Base-by-base conservation (phyloP, 2,113 vertebrate genomes). In the Solea solea region DNA sequence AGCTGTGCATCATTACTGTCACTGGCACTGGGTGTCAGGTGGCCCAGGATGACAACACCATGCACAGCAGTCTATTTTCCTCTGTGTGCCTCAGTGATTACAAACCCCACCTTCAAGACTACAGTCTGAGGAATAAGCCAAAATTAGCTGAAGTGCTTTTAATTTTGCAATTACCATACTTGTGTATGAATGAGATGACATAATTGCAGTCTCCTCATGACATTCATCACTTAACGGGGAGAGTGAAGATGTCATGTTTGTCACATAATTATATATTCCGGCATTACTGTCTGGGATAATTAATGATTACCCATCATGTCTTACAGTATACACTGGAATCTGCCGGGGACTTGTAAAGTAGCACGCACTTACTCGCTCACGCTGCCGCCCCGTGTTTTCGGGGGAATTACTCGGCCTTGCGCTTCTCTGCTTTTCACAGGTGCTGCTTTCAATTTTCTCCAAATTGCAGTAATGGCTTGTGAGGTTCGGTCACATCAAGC, bases 221-320 rank as follows among this genome's bases (percentile, higher is more conserved):
- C 74, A 90, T 87, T 88, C 83, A 80, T 88, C 86, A 90, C 86
- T 92, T 90, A 86, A 83, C 55, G 44, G 78, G 50, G 63, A 80
- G 84, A 87, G 51, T 80, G 71, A 76, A 83, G 76, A 86, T 89
- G 86, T 86, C 86, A 89, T 88, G 82, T 90, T 91, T 91, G 90
- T 89, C 88, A 84, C 84, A 90, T 90, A 92, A 91, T 92, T 92
- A 91, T 86, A 84, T 87, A 85, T 89, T 89, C 75, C 72, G 78
- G 66, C 82, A 87, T 88, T 86, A 86, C 77, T 86, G 79, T 86
- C 86, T 81, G 69, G 75, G 74, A 88, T 92, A 91, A 91, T 93
- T 91, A 90, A 90, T 91, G 88, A 91, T 92, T 88, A 87, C 72
- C 74, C 78, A 69, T 84, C 70, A 72, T 83, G 80, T 88, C 82